Conservation (phyloP, 2,113 vertebrate genomes). For the Aphyosemion australe region DNA sequence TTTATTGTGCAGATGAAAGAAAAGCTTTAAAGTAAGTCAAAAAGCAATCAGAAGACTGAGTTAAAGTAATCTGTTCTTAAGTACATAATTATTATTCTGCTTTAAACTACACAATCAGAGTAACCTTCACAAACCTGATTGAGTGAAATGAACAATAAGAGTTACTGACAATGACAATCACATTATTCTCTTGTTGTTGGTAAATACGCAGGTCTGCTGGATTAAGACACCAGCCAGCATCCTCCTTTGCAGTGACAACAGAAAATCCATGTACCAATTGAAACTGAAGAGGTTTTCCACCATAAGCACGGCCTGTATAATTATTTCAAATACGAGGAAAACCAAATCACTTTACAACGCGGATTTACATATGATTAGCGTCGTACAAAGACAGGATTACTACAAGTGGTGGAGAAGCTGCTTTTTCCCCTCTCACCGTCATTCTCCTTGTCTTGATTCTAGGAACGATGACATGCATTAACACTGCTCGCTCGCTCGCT, state of each 20-base stretch:
- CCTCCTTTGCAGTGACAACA: slow-evolving; percentile 66
- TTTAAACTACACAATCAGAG: slow-evolving; percentile 61
- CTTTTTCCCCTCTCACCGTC: slow-evolving; percentile 46
- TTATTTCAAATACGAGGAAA: slow-evolving; percentile 79
- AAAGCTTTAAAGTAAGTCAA: slow-evolving; percentile 32
- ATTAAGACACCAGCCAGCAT: slow-evolving; percentile 67
- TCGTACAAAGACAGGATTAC: slow-evolving; percentile 79
- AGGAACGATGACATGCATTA: slow-evolving; percentile 66
- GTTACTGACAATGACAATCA: slow-evolving; percentile 69
- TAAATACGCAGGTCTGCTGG: slow-evolving; percentile 72
- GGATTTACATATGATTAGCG: slow-evolving; percentile 81
- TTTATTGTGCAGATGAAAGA: slow-evolving; percentile 25
- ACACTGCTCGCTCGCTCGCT: slow-evolving; percentile 39
- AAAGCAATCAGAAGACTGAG: slow-evolving; percentile 50
- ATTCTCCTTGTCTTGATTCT: slow-evolving; percentile 63
- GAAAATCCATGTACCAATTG: slow-evolving; percentile 64
- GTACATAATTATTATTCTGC: slow-evolving; percentile 71
- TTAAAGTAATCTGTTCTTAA: slow-evolving; percentile 59
- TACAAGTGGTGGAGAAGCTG: slow-evolving; percentile 62
- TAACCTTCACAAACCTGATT: slow-evolving; percentile 73
- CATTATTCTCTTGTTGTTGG: slow-evolving; percentile 63
- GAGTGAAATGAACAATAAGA: slow-evolving; percentile 73
- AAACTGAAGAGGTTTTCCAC: slow-evolving; percentile 73
- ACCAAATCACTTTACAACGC: slow-evolving; percentile 77
- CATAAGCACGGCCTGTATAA: slow-evolving; percentile 71